These are phyloP conservation scores for Pseudomyrmex gracilis DNA, from an alignment of 1,140 invertebrate genomes.

Conservation along the genomic window DNA sequence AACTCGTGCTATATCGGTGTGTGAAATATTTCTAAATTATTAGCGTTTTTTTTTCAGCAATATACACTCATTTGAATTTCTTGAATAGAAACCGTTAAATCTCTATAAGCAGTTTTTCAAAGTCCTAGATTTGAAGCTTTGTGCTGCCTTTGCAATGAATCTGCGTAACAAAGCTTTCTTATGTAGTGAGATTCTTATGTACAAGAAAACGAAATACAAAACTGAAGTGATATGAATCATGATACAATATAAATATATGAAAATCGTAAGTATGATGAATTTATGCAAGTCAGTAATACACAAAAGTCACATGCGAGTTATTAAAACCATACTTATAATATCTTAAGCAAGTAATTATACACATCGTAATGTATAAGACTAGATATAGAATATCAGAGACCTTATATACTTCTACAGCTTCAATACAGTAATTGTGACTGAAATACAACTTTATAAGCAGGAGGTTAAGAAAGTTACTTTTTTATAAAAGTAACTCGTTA, in stretches of 20 bases:
- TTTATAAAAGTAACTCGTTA: too few relatives aligned
- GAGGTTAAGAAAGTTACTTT: too few relatives aligned
- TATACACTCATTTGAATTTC: constrained; percentile 69
- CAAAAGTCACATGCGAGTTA: constrained; percentile 51
- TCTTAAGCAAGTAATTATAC: constrained; percentile 72
- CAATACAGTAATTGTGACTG: constrained; percentile 65
- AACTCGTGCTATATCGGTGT: constrained; percentile 62
- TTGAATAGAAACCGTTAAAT: constrained; percentile 62
- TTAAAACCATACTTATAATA: constrained; percentile 67
- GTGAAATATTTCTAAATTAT: constrained; percentile 69
- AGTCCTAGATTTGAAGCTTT: constrained; percentile 65
- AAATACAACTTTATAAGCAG: constrained; percentile 69
- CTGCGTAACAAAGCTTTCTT: constrained; percentile 48
- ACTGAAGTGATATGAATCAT: constrained; percentile 65
- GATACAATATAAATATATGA: constrained; percentile 66
- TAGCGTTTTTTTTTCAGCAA: constrained; percentile 74
- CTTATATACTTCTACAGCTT: constrained; percentile 68
- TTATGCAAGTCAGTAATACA: constrained; percentile 65
- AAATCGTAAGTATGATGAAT: constrained; percentile 57
- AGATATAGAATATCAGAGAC: constrained; percentile 71
- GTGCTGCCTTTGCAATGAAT: constrained; percentile 53
- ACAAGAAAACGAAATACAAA: constrained; percentile 76
- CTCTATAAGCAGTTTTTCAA: constrained; percentile 58
- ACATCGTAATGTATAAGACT: constrained; percentile 75
- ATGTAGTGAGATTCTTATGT: constrained; percentile 69